phyloP scores from a whole-genome alignment of 2,888 invertebrate species.

The Nezara viridula region DNA sequence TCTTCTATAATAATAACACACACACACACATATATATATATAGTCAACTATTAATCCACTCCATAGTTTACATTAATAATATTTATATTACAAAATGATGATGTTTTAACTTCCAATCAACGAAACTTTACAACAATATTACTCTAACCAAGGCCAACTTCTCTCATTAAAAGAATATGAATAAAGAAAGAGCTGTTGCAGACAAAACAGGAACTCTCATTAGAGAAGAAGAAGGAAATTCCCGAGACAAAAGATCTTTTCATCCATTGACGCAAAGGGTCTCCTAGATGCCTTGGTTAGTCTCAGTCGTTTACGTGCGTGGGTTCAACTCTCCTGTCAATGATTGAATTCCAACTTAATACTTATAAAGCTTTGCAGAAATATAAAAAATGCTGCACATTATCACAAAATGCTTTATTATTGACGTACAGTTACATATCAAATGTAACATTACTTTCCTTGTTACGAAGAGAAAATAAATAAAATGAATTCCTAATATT shows the following conservation, averaged over 20 bases:
- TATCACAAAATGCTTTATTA: too few relatives aligned
- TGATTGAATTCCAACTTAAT: background rate
- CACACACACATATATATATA: too few relatives aligned
- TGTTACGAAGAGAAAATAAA: too few relatives aligned
- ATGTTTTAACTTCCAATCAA: background rate
- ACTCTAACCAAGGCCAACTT: background rate
- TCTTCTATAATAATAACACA: too few relatives aligned
- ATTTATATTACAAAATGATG: background rate
- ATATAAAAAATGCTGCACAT: too few relatives aligned
- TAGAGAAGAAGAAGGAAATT: background rate
- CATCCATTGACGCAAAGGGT: background rate
- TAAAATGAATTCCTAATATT: too few relatives aligned
- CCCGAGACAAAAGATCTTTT: conserved; percentile 12
- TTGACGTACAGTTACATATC: too few relatives aligned
- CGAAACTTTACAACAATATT: background rate
- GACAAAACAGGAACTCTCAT: conserved; percentile 12
- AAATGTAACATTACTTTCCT: too few relatives aligned
- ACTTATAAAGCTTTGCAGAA: background rate
- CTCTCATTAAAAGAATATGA: conserved; percentile 16
- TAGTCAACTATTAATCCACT: too few relatives aligned
- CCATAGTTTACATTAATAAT: too few relatives aligned
- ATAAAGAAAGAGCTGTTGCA: background rate
- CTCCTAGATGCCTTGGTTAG: background rate
- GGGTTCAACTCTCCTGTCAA: background rate
- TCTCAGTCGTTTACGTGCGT: background rate